These are phyloP conservation scores for Diabrotica undecimpunctata DNA, from an alignment of 1,140 invertebrate genomes.

Conservation along the genomic window DNA sequence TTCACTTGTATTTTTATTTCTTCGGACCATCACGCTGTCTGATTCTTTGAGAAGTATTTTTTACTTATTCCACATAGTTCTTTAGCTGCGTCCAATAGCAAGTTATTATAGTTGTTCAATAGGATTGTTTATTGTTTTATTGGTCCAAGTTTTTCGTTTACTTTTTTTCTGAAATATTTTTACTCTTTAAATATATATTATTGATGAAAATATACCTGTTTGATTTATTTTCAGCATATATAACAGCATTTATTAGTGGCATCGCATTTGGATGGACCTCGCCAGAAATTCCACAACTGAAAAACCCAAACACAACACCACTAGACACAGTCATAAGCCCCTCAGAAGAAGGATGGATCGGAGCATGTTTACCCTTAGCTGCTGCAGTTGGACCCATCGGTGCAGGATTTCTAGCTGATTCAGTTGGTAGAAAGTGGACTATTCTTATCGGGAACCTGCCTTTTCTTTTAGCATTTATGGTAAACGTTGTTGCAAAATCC, in stretches of 20 bases:
- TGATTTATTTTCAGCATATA: slow-evolving; percentile 58
- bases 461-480: slow-evolving; percentile 61
- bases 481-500: slow-evolving; percentile 54
- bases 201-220: slow-evolving; percentile 25
- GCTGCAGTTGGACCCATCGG: slow-evolving; percentile 56
- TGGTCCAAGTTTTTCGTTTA: too few relatives aligned
- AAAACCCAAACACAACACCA: slow-evolving; percentile 20
- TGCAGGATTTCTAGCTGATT: slow-evolving; percentile 43
- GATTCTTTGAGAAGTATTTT: too few relatives aligned
- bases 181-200: too few relatives aligned
- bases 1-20: too few relatives aligned
- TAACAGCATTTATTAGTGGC: slow-evolving; percentile 63
- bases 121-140: too few relatives aligned
- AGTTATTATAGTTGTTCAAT: too few relatives aligned
- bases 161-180: too few relatives aligned
- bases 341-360: slow-evolving; percentile 72
- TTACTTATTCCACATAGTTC: too few relatives aligned
- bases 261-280: slow-evolving; percentile 72
- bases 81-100: too few relatives aligned
- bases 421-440: slow-evolving; percentile 47
- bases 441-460: slow-evolving; percentile 50
- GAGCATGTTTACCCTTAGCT: slow-evolving; percentile 74
- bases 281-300: slow-evolving; percentile 58
- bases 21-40: too few relatives aligned
- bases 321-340: slow-evolving; percentile 43